Conservation (phyloP, 1,140 invertebrate genomes). For the Aphelenchoides besseyi region DNA sequence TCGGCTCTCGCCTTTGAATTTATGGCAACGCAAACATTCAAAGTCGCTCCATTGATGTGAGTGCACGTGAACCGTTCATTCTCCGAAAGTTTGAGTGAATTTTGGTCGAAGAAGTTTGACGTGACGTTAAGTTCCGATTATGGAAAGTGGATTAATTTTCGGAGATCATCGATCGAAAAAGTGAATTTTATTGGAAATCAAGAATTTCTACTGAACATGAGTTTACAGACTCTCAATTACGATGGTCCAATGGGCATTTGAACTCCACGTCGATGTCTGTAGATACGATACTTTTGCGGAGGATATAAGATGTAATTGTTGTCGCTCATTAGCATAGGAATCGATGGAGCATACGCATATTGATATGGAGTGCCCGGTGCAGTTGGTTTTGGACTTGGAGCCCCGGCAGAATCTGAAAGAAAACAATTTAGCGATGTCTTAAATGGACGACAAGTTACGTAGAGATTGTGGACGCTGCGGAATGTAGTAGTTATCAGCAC, state of each 20-base stretch:
- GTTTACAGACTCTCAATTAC: too few species aligned
- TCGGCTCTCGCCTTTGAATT: too few species aligned
- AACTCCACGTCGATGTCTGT: neutral
- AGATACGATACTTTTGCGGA: constrained; percentile 9
- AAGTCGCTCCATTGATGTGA: too few species aligned
- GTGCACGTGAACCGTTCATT: too few species aligned
- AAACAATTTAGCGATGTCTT: neutral
- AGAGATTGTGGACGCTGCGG: neutral
- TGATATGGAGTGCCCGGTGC: constrained; percentile 9
- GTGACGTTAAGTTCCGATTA: too few species aligned
- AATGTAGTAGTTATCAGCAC: neutral
- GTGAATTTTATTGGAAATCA: too few species aligned
- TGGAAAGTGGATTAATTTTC: too few species aligned
- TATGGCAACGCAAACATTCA: too few species aligned
- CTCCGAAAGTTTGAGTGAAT: too few species aligned
- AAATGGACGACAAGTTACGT: neutral
- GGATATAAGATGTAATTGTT: constrained; percentile 12
- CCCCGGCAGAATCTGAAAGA: neutral
- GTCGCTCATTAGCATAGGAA: neutral
- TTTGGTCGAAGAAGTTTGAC: too few species aligned
- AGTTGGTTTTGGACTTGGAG: neutral
- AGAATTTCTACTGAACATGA: too few species aligned
- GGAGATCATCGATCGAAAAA: too few species aligned
- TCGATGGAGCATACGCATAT: neutral
- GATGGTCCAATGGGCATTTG: constrained; percentile 5